Base-by-base conservation (phyloP, 2,888 invertebrate species). In the Anaspis maculata region DNA sequence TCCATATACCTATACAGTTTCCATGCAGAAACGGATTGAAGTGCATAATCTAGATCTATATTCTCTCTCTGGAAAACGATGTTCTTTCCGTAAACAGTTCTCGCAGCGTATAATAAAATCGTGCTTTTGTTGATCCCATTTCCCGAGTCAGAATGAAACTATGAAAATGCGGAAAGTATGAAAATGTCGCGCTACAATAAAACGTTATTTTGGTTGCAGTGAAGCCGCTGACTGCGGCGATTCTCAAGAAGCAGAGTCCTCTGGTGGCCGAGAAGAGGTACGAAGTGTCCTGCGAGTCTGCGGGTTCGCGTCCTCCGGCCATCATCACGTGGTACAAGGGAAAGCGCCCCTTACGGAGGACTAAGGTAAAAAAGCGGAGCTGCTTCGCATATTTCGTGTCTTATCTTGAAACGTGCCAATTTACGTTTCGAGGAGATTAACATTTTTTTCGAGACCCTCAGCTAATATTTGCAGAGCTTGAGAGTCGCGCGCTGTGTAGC, bases 281-380 rank as follows among this genome's bases (percentile, higher is more conserved):
- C 68, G 83, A 86, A 63, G 79, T 90, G 37, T 74, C 79, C 32
- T 91, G 90, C 59, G 81, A 83, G 64, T 83, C 88, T 3, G 80
- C 83, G 7, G 90, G 90, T 49, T 88, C 88, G 29, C 72, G 88
- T 42, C 89, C 90, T 35, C 80, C 88, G 13, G 87, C 90, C 15
- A 75, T 84, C 59, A 79, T 90, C 64, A 82, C 87, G 10, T 90
- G 90, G 90, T 86, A 84, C 70, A 89, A 89, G 65, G 88, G 87
- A 42, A 86, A 85, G 61, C 72, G 85, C 38, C 83, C 83, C 58
- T 76, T 88, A 45, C 77, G 81, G 55, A 75, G 84, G 61, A 82
- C 84, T 37, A 85, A 80, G 73, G 88, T 88, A 56, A 24, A 19
- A 19, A 5, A 9, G 19, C 19, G 19, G 5, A 9, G 19, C 19